Conservation (phyloP, 2,888 invertebrate species). For the Pterostichus madidus region DNA sequence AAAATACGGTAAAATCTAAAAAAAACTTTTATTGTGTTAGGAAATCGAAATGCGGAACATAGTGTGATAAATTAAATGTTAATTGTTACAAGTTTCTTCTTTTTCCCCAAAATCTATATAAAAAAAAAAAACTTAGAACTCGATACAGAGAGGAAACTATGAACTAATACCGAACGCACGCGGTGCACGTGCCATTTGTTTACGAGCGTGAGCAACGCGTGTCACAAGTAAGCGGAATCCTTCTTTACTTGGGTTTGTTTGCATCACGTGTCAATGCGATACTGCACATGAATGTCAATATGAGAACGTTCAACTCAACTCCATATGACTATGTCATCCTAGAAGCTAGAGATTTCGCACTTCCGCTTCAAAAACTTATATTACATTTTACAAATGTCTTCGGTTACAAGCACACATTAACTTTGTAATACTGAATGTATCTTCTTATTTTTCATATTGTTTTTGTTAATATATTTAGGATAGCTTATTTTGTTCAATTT, state of each 20-base stretch:
- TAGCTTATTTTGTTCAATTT: no score
- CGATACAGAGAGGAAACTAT: not conserved
- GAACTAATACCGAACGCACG: not conserved
- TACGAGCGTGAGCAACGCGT: not conserved
- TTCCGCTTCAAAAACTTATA: not conserved
- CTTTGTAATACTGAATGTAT: no score
- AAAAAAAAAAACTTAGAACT: conserved; percentile 24
- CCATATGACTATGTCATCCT: no score
- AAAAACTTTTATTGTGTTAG: conserved; percentile 19
- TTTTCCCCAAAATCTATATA: conserved; percentile 30
- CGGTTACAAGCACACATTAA: no score
- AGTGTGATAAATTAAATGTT: conserved; percentile 44
- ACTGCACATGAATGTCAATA: not conserved
- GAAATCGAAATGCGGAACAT: conserved; percentile 17
- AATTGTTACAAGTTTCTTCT: conserved; percentile 43
- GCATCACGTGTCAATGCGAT: not conserved
- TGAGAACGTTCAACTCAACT: not conserved
- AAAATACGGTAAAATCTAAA: not conserved
- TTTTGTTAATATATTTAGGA: no score
- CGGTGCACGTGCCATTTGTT: conserved; percentile 33
- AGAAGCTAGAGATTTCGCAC: no score
- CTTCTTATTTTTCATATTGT: no score
- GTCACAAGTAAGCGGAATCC: conserved; percentile 30
- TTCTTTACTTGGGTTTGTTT: not conserved
- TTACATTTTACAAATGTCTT: no score